Conservation (phyloP, 2,113 vertebrate species). For the Hemiprocne comata region DNA sequence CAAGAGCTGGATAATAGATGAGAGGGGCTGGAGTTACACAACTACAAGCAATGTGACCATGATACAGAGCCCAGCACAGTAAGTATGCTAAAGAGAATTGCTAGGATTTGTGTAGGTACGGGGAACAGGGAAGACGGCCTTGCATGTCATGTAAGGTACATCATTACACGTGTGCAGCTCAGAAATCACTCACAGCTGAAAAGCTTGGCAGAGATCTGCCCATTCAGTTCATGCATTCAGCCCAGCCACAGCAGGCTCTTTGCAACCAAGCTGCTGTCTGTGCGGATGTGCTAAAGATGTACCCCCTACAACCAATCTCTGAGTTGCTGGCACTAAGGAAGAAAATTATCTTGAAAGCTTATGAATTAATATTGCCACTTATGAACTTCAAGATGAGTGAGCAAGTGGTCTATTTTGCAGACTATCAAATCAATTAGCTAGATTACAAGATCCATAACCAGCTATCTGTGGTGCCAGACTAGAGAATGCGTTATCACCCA, state of each 20-base stretch:
- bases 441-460: not conserved
- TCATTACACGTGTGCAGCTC: not conserved
- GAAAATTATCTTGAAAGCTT: not conserved
- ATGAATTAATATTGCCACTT: not conserved
- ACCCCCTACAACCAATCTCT: not conserved
- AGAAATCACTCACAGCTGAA: not conserved
- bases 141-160: not conserved
- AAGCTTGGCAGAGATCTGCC: not conserved
- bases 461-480: not conserved
- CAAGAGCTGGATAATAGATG: not conserved
- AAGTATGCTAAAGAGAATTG: not conserved
- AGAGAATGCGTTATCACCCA: not conserved
- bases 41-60: fast-evolving
- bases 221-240: not conserved
- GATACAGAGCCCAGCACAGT: not conserved
- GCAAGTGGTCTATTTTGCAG: not conserved
- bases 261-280: not conserved
- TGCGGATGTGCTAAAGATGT: not conserved
- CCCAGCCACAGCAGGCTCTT: not conserved
- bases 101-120: not conserved
- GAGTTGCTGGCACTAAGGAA: not conserved
- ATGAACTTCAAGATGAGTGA: not conserved
- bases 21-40: not conserved
- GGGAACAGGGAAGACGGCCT: not conserved
- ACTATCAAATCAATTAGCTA: not conserved